Conservation (phyloP, 1,140 invertebrate species). For the Diabrotica virgifera region DNA sequence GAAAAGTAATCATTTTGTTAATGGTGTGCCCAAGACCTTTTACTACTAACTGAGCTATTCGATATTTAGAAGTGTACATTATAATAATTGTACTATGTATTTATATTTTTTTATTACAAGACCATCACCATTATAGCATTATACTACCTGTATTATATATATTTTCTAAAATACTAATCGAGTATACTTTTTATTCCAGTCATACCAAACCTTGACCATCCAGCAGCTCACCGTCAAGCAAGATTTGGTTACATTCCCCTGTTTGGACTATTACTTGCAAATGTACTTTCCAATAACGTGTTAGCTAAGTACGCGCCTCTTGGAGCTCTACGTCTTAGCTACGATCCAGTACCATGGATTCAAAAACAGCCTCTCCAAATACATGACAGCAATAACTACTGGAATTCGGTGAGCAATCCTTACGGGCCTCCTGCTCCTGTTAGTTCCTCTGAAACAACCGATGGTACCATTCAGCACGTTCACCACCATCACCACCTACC, state of each 20-base stretch:
- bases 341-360: slow-evolving; percentile 14
- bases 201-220: not conserved
- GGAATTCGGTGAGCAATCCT: slow-evolving; percentile 15
- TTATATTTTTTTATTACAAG: no score
- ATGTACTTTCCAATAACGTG: slow-evolving; percentile 14
- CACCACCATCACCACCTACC: slow-evolving; percentile 23
- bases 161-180: not conserved
- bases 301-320: slow-evolving; percentile 16
- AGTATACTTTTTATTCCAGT: slow-evolving; percentile 8
- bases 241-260: slow-evolving; percentile 21
- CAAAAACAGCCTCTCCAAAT: not conserved
- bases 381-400: slow-evolving; percentile 8
- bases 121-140: no score
- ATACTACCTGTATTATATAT: no score
- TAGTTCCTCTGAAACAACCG: not conserved
- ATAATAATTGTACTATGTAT: no score
- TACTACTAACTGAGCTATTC: no score
- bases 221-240: slow-evolving; percentile 11
- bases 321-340: slow-evolving; percentile 14
- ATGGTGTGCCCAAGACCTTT: no score
- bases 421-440: not conserved
- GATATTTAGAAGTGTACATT: no score
- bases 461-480: slow-evolving; percentile 5
- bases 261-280: slow-evolving; percentile 17
- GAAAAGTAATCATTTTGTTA: no score